Conservation (phyloP, 2,113 vertebrate genomes). For the Gadus macrocephalus region DNA sequence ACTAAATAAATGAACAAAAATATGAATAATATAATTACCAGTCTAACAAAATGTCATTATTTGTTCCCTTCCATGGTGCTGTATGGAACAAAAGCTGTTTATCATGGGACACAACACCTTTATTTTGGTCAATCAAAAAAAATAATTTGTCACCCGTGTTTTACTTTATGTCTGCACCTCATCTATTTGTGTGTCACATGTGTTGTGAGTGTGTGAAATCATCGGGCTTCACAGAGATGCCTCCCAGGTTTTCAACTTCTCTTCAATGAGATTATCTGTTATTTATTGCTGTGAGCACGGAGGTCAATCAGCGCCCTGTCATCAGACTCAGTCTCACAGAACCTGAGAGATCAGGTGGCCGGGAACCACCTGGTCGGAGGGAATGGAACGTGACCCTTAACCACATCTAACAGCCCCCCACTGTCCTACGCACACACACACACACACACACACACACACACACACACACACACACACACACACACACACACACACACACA, state of each 20-base stretch:
- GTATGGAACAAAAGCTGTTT: background rate
- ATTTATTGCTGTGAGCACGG: constrained; percentile 37
- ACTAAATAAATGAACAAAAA: background rate
- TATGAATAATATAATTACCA: background rate
- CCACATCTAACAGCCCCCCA: constrained; percentile 17
- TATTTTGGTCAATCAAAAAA: too few relatives aligned
- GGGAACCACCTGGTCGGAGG: constrained; percentile 62
- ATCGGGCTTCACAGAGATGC: too few relatives aligned
- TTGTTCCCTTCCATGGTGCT: background rate
- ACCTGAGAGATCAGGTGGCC: constrained; percentile 46
- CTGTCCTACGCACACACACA: background rate
- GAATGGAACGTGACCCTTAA: constrained; percentile 64
- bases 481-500: background rate
- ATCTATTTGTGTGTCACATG: background rate
- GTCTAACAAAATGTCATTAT: background rate
- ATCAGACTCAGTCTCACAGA: constrained; percentile 34
- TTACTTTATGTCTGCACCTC: background rate
- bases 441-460: background rate
- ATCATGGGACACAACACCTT: background rate
- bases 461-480: background rate
- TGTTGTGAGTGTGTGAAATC: too few relatives aligned
- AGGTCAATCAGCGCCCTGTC: constrained; percentile 38
- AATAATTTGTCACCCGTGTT: background rate
- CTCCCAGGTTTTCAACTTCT: too few relatives aligned
- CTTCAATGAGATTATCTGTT: constrained; percentile 41